These are phyloP conservation scores for Sturmia bella DNA, from an alignment of 2,888 invertebrate genomes.

Conservation along the genomic window DNA sequence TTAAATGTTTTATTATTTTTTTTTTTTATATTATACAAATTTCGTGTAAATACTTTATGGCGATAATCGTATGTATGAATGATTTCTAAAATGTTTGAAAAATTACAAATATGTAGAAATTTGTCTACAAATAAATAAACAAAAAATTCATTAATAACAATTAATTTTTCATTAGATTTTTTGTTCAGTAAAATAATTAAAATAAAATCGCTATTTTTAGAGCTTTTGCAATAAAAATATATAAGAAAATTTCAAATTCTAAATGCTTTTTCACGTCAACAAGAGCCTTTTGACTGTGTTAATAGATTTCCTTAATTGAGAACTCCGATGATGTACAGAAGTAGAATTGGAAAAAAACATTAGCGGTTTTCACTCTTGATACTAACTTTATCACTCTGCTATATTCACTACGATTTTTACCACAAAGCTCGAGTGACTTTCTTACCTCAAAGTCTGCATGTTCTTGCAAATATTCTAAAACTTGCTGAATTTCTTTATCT, in stretches of 20 bases:
- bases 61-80: slow-evolving; percentile 35
- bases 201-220: slow-evolving; percentile 49
- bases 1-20: slow-evolving; percentile 47
- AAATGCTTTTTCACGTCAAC: not conserved
- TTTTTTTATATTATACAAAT: slow-evolving; percentile 37
- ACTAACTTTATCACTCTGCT: too few species aligned
- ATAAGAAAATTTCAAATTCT: not conserved
- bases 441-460: too few species aligned
- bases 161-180: slow-evolving; percentile 39
- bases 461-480: too few species aligned
- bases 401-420: too few species aligned
- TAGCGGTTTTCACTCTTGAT: too few species aligned
- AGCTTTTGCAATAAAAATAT: not conserved
- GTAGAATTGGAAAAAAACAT: too few species aligned
- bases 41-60: slow-evolving; percentile 37
- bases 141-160: slow-evolving; percentile 36
- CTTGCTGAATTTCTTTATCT: too few species aligned
- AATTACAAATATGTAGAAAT: slow-evolving; percentile 43
- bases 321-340: too few species aligned
- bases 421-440: too few species aligned
- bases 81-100: slow-evolving; percentile 39
- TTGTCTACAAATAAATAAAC: slow-evolving; percentile 32
- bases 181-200: slow-evolving; percentile 10
- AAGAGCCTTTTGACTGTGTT: not conserved
- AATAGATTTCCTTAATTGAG: too few species aligned